Evolutionary conservation across 2,113 vertebrate species (phyloP), one percentile per base, ranked within the genome.

Genomic region (Nanorana parkeri): DNA sequence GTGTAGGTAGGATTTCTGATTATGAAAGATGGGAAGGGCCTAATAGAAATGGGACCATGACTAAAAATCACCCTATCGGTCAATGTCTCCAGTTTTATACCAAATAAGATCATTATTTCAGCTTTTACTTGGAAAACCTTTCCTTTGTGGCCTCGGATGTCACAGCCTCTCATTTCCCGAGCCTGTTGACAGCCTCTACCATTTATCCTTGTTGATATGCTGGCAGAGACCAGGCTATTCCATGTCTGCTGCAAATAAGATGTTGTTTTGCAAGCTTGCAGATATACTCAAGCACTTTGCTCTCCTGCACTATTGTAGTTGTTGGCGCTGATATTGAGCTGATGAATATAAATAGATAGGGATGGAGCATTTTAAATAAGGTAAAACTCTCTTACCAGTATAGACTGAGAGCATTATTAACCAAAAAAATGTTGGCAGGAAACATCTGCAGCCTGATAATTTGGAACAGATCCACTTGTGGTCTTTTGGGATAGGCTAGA

Each of bases 371-470:
- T 41, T 61, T 2, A 29, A 63, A 47, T 17, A 28, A 17, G 66
- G 17, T 78, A 51, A 51, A 24, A 51, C 56, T 65, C 56, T 65
- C 64, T 68, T 78, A 36, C 20, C 51, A 26, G 17, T 41, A 51
- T 51, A 51, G 17, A 55, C 78, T 71, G 78, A 67, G 78, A 67
- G 54, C 29, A 26, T 72, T 76, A 52, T 66, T 83, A 47, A 76
- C 72, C 26, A 79, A 47, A 83, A 75, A 69, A 69, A 68, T 75
- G 54, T 80, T 75, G 32, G 28, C 80, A 67, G 80, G 71, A 76
- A 83, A 83, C 80, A 76, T 83, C 80, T 83, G 80, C 64, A 55
- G 64, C 21, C 52, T 68, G 80, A 67, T 83, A 76, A 83, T 83
- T 83, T 83, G 80, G 71, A 81, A 81, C 80, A 81, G 80, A 74